Conservation (phyloP, 92 coral and sea anemone genomes). For the Porites divaricata region DNA sequence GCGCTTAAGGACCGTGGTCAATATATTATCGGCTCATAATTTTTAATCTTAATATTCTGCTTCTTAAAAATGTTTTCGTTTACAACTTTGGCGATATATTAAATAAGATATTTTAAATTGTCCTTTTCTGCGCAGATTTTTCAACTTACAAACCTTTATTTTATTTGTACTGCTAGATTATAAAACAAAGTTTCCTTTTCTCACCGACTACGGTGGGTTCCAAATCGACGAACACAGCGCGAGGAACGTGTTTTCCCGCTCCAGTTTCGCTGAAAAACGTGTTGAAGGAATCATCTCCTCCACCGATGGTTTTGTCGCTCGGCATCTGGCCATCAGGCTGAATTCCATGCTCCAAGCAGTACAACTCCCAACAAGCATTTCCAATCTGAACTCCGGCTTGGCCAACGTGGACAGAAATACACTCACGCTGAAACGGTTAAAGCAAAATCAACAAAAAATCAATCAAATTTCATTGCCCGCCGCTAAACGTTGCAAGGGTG, state of each 20-base stretch:
- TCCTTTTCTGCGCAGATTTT: background rate
- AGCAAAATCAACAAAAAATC: no score
- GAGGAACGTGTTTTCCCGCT: slow-evolving; percentile 94
- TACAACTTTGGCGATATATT: background rate
- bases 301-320: slow-evolving; percentile 75
- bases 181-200: background rate
- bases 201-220: slow-evolving; percentile 96
- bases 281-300: slow-evolving; percentile 92
- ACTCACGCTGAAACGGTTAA: slow-evolving; percentile 74
- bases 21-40: no score
- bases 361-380: slow-evolving; percentile 97
- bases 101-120: background rate
- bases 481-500: no score
- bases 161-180: background rate
- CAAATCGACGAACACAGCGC: slow-evolving; percentile 94
- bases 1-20: background rate
- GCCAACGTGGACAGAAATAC: slow-evolving; percentile 94
- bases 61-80: background rate
- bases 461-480: background rate
- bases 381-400: slow-evolving; percentile 98
- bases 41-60: background rate
- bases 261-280: slow-evolving; percentile 98
- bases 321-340: slow-evolving; percentile 95
- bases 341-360: slow-evolving; percentile 96
- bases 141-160: background rate